Evolutionary conservation across 2,797 vertebrate species (phyloP).

Genomic region (Pterois miles): DNA sequence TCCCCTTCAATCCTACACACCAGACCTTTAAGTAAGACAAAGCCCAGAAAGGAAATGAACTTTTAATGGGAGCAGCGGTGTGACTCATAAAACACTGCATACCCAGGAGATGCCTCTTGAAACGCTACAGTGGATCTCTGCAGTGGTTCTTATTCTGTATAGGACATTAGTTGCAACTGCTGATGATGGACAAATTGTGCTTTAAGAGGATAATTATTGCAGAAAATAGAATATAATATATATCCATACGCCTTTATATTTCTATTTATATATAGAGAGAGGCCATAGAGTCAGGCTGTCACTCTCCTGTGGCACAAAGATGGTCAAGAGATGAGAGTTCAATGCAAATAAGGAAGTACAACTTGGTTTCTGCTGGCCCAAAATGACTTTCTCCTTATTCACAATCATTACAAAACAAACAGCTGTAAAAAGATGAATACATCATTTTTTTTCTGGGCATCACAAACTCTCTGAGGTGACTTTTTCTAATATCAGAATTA

Average conservation of each 20-base stretch:
- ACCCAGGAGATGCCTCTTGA: not conserved
- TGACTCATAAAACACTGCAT: not conserved
- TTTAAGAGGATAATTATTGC: not conserved
- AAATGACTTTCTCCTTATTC: not conserved
- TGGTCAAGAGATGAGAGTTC: not conserved
- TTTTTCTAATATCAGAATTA: not conserved
- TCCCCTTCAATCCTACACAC: too few relatives aligned
- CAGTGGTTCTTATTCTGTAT: not conserved
- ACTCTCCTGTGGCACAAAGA: not conserved
- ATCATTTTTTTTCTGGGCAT: too few relatives aligned
- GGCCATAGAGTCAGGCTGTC: not conserved
- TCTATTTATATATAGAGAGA: too few relatives aligned
- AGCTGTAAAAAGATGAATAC: not conserved
- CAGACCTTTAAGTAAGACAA: not conserved
- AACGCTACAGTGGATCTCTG: not conserved
- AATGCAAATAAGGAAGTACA: not conserved
- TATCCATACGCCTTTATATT: too few relatives aligned
- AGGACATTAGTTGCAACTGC: not conserved
- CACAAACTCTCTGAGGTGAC: not conserved
- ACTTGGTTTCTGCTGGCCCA: not conserved
- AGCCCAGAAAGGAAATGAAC: not conserved
- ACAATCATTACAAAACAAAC: not conserved
- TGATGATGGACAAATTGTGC: not conserved
- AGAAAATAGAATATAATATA: too few relatives aligned
- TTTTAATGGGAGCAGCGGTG: not conserved